These are phyloP conservation scores for Macaria notata DNA, from an alignment of 2,888 invertebrate genomes.

Conservation along the genomic window DNA sequence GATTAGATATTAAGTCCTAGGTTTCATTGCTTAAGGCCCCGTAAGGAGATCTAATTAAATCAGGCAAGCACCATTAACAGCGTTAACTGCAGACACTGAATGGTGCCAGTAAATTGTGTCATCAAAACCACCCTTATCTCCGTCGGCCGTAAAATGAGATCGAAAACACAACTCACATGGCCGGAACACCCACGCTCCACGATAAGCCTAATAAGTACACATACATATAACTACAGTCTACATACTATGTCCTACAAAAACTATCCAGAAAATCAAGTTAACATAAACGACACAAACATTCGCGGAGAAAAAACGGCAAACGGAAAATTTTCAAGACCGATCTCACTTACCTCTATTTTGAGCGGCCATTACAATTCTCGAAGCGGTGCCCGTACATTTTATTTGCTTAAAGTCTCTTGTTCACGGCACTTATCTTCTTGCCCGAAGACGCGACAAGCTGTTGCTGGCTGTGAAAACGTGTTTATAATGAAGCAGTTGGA, in stretches of 20 bases:
- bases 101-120: conserved; percentile 25
- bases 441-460: conserved; percentile 36
- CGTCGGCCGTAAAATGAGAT: conserved; percentile 54
- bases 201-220: conserved; percentile 54
- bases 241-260: conserved; percentile 45
- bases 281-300: conserved; percentile 32
- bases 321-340: conserved; percentile 18
- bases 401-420: conserved; percentile 39
- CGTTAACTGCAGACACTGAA: conserved; percentile 10
- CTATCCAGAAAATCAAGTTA: conserved; percentile 37
- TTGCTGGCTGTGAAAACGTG: conserved; percentile 57
- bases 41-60: conserved; percentile 5
- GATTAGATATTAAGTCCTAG: no score
- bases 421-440: conserved; percentile 28
- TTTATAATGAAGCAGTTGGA: conserved; percentile 67
- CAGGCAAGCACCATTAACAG: conserved; percentile 9
- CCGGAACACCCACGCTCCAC: conserved; percentile 69
- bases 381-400: conserved; percentile 58
- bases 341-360: conserved; percentile 69
- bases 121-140: conserved; percentile 53
- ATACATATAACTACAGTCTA: conserved; percentile 21
- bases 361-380: conserved; percentile 65
- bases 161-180: conserved; percentile 67
- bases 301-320: conserved; percentile 11
- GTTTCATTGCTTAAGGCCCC: no score